A percentile compares a stretch with the other conserved stretches of the same genome.
Evolutionary conservation across 2,113 vertebrate genomes (phyloP).

Genomic region (Callipepla squamata): DNA sequence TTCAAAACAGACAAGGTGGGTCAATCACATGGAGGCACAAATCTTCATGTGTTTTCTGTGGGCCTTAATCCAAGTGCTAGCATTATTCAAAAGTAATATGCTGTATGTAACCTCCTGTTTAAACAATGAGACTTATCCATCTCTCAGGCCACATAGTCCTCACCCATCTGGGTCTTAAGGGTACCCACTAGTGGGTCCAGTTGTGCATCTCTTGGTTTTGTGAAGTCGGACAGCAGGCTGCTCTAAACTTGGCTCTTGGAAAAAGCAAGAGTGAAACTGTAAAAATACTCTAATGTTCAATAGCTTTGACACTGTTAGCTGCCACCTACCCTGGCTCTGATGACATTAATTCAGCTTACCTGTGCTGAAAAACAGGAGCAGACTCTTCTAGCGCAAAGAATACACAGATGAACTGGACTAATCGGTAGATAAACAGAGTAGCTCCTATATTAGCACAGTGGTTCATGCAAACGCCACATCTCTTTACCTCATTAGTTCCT

Average conservation of each 20-base stretch:
- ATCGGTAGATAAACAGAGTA: not conserved
- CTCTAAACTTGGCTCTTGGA: not conserved
- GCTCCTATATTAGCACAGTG: not conserved
- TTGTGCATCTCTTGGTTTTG: not conserved
- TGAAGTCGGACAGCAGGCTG: not conserved
- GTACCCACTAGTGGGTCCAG: not conserved
- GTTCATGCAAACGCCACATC: not conserved
- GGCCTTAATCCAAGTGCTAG: not conserved
- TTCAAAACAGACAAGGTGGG: accelerated
- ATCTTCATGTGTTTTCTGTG: not conserved
- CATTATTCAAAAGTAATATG: not conserved
- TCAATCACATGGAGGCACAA: not conserved
- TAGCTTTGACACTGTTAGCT: not conserved
- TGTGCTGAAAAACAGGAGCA: conserved; percentile 49
- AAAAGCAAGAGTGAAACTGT: not conserved
- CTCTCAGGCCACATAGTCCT: not conserved
- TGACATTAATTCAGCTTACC: not conserved
- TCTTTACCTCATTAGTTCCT: conserved; percentile 27
- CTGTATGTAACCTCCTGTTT: not conserved
- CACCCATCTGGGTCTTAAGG: not conserved
- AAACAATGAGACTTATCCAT: not conserved
- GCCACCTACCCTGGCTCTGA: conserved; percentile 5
- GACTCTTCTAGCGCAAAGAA: conserved; percentile 40
- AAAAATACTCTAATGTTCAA: conserved; percentile 28
- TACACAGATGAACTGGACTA: not conserved